phyloP scores from a whole-genome alignment of 2,797 vertebrate species.

The Peromyscus attwateri region DNA sequence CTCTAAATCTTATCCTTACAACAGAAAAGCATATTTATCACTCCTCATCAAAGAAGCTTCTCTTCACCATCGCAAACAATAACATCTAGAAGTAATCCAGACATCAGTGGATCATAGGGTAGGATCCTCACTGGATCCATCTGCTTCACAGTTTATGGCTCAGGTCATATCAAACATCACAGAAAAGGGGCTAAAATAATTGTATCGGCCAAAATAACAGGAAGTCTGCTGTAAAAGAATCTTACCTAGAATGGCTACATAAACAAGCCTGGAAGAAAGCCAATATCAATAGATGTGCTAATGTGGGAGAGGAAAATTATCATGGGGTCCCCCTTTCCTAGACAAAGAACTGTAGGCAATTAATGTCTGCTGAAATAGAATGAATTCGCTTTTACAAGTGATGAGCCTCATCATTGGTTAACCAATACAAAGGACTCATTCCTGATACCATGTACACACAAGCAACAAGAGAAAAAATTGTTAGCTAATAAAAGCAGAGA shows the following conservation, averaged over 20 bases:
- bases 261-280: not conserved
- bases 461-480: not conserved
- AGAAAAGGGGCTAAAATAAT: not conserved
- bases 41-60: not conserved
- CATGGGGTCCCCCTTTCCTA: not conserved
- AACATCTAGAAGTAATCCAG: not conserved
- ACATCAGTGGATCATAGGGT: not conserved
- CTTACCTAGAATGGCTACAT: not conserved
- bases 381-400: not conserved
- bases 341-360: not conserved
- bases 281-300: not conserved
- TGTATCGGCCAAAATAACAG: not conserved
- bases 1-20: not conserved
- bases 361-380: not conserved
- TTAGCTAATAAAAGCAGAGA: not conserved
- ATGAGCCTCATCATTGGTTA: not conserved
- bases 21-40: no score
- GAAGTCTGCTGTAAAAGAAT: not conserved
- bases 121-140: no score
- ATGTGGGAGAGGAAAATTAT: not conserved
- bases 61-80: not conserved
- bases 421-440: not conserved
- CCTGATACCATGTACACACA: not conserved
- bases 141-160: not conserved
- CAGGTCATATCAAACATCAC: not conserved